A percentile compares a stretch with the other conserved stretches of the same genome.
Conservation (phyloP, 1,140 invertebrate genomes). For the Monomorium pharaonis region DNA sequence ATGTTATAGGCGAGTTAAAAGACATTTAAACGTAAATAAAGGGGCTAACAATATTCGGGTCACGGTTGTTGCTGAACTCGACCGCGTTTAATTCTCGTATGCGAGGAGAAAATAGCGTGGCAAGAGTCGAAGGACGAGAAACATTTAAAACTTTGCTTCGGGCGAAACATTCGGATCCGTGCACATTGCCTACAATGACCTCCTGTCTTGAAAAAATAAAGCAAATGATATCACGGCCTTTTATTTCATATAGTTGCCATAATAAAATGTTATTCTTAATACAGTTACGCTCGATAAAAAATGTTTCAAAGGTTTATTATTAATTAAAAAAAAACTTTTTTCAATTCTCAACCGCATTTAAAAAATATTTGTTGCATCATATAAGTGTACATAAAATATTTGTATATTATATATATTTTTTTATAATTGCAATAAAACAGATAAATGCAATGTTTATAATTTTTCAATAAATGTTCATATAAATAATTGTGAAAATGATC, state of each 20-base stretch:
- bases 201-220: conserved; percentile 48
- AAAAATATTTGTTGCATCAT: background rate
- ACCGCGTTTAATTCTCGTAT: conserved; percentile 38
- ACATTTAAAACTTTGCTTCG: conserved; percentile 40
- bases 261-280: conserved; percentile 43
- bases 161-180: conserved; percentile 9
- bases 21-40: conserved; percentile 42
- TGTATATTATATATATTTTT: background rate
- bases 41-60: conserved; percentile 61
- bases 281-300: background rate
- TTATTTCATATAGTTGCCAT: background rate
- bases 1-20: conserved; percentile 48
- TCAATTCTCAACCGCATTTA: background rate
- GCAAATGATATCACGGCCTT: background rate
- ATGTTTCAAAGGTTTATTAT: background rate
- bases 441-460: too few species aligned
- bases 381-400: background rate
- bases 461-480: too few species aligned
- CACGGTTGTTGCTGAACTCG: conserved; percentile 50
- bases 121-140: conserved; percentile 16
- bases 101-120: conserved; percentile 1
- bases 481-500: too few species aligned
- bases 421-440: background rate
- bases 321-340: background rate
- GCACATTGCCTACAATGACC: conserved; percentile 49